These are phyloP conservation scores for Orgyia antiqua DNA, from an alignment of 2,888 invertebrate genomes.

Conservation along the genomic window DNA sequence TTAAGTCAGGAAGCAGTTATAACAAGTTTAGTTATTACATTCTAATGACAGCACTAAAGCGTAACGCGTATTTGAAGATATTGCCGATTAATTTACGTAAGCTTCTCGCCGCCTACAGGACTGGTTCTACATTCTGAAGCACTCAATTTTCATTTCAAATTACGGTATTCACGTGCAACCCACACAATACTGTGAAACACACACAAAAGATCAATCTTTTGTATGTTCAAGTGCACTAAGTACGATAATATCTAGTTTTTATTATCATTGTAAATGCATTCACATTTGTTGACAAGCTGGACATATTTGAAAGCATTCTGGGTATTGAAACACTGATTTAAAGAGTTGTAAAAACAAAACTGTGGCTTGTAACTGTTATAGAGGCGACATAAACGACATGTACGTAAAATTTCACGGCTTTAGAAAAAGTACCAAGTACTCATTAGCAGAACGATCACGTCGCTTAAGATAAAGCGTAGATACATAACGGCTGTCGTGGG, in stretches of 20 bases:
- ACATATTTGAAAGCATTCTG: no score
- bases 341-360: no score
- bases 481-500: constrained; percentile 62
- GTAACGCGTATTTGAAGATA: no score
- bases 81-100: no score
- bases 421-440: constrained; percentile 47
- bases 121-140: constrained; percentile 60
- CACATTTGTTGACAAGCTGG: constrained; percentile 11
- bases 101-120: constrained; percentile 59
- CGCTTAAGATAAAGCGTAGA: constrained; percentile 50
- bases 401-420: constrained; percentile 39
- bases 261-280: constrained; percentile 31
- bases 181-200: constrained; percentile 53
- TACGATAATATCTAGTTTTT: constrained; percentile 41
- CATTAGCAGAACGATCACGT: constrained; percentile 64
- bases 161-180: constrained; percentile 49
- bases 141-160: constrained; percentile 71
- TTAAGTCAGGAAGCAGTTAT: no score
- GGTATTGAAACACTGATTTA: no score
- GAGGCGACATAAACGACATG: constrained; percentile 3
- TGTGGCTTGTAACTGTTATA: constrained; percentile 6
- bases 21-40: no score
- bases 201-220: constrained; percentile 55
- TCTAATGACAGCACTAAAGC: no score
- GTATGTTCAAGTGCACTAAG: constrained; percentile 43